These are phyloP conservation scores for Himantopus leucocephalus DNA, from an alignment of 2,113 vertebrate species.

Conservation along the genomic window DNA sequence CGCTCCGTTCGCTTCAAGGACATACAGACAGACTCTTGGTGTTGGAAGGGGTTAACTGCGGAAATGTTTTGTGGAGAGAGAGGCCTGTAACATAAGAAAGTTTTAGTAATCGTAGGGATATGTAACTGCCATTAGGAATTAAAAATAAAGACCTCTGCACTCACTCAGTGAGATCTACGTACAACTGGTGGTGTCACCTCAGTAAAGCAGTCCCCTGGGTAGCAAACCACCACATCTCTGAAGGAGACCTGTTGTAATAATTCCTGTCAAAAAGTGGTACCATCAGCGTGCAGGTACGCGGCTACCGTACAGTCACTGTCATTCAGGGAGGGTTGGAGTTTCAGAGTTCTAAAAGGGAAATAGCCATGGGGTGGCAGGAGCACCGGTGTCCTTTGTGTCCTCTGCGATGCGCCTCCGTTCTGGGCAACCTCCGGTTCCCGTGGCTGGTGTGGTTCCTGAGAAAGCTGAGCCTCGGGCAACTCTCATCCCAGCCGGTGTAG, in stretches of 20 bases:
- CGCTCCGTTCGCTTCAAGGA: rapidly evolving
- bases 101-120: neutral
- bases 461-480: neutral
- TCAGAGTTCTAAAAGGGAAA: neutral
- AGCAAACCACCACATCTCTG: neutral
- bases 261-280: neutral
- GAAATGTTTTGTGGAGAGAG: neutral
- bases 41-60: neutral
- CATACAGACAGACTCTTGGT: neutral
- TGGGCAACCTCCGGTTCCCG: neutral
- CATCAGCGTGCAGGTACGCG: rapidly evolving
- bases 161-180: neutral
- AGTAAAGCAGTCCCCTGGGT: neutral
- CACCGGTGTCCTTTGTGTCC: neutral
- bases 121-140: neutral
- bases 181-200: neutral
- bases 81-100: neutral
- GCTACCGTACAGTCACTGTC: neutral
- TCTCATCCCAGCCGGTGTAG: rapidly evolving
- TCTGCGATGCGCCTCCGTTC: neutral
- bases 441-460: neutral
- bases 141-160: neutral
- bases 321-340: neutral
- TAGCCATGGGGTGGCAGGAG: neutral
- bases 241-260: neutral